Percentiles rank a stretch among this genome's conserved stretches.
Evolutionary conservation across 2,888 invertebrate species (phyloP).

Genomic region (Erannis defoliaria): DNA sequence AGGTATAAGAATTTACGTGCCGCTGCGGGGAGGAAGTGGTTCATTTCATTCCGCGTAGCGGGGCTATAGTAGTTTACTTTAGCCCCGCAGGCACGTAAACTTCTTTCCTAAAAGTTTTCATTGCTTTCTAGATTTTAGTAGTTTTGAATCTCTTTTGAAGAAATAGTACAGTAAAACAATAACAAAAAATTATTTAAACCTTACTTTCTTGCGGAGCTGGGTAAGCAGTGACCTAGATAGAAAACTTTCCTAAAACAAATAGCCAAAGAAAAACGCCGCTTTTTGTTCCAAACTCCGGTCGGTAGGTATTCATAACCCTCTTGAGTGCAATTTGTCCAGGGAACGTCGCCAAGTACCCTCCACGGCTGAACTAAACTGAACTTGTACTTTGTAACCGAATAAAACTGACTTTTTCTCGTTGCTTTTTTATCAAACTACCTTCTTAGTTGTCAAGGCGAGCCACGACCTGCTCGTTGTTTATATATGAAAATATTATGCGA

Average conservation of each 20-base stretch:
- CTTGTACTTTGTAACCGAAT: constrained; percentile 67
- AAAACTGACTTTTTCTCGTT: constrained; percentile 51
- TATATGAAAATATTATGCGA: constrained; percentile 11
- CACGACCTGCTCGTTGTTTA: too few species aligned
- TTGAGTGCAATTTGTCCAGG: constrained; percentile 77
- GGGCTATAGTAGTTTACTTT: too few species aligned
- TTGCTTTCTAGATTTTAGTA: too few species aligned
- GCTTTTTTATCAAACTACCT: constrained; percentile 47
- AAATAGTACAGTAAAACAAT: too few species aligned
- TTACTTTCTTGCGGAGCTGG: neutral
- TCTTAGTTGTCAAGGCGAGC: constrained; percentile 14
- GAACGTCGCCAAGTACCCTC: constrained; percentile 67
- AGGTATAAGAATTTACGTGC: too few species aligned
- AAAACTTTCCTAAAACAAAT: constrained; percentile 8
- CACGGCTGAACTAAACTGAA: constrained; percentile 70
- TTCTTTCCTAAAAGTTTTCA: too few species aligned
- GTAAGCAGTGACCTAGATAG: neutral
- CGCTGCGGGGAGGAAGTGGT: too few species aligned
- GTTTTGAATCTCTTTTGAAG: too few species aligned
- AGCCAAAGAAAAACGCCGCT: constrained; percentile 16
- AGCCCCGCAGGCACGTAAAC: too few species aligned
- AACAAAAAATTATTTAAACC: too few species aligned
- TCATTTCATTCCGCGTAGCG: too few species aligned
- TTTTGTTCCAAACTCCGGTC: constrained; percentile 25
- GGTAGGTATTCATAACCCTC: constrained; percentile 56